Conservation (phyloP, 2,797 vertebrate species). For the Sparus aurata region DNA sequence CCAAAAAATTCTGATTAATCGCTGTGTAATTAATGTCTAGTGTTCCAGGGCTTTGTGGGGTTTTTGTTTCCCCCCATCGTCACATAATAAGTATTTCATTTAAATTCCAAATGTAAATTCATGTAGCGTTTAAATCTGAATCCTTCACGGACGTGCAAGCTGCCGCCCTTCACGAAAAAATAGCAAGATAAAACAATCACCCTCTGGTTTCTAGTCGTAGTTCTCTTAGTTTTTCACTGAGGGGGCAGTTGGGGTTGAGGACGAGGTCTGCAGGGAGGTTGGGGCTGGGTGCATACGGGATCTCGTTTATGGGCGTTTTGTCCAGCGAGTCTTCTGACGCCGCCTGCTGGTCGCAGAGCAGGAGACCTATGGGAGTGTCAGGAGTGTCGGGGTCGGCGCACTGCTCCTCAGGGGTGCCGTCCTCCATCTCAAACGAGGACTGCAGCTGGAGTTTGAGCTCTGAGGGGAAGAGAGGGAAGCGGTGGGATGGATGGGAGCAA, state of each 20-base stretch:
- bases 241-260: constrained; percentile 51
- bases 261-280: constrained; percentile 12
- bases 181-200: constrained; percentile 64
- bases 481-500: background rate
- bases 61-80: background rate
- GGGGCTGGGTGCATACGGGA: background rate
- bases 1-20: background rate
- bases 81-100: background rate
- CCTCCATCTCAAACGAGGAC: constrained; percentile 82
- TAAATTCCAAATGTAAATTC: background rate
- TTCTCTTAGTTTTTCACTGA: constrained; percentile 81
- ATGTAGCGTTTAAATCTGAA: background rate
- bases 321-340: constrained; percentile 2
- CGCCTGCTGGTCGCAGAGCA: constrained; percentile 34
- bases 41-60: background rate
- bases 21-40: background rate
- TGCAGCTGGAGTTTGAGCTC: constrained; percentile 87
- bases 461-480: constrained; percentile 48
- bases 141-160: background rate
- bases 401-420: constrained; percentile 67
- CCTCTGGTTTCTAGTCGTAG: constrained; percentile 86
- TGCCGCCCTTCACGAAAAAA: background rate
- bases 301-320: background rate
- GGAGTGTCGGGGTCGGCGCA: constrained; percentile 30
- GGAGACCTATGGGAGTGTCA: constrained; percentile 31